These are phyloP conservation scores for Chlorodrepanis virens DNA, from an alignment of 2,113 vertebrate genomes.

Conservation along the genomic window DNA sequence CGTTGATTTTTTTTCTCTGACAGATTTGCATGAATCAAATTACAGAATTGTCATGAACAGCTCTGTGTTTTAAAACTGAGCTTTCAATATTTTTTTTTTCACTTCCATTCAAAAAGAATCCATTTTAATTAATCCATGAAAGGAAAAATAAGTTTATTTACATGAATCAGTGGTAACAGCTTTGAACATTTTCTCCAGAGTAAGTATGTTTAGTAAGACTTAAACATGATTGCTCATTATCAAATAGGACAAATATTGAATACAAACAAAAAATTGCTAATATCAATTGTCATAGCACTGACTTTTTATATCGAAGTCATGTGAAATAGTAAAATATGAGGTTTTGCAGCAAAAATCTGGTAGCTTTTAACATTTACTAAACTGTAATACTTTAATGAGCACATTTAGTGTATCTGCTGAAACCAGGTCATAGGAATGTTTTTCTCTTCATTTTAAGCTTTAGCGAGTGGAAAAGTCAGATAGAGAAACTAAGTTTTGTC, in stretches of 20 bases:
- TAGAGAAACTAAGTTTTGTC: background rate
- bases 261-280: background rate
- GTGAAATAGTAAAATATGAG: background rate
- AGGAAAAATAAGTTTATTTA: background rate
- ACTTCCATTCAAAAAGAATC: constrained; percentile 7
- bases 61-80: constrained; percentile 26
- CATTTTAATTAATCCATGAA: constrained; percentile 5
- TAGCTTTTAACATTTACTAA: background rate
- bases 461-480: background rate
- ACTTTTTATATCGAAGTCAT: background rate
- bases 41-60: constrained; percentile 30
- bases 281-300: background rate
- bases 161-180: background rate
- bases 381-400: background rate
- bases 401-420: background rate
- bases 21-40: constrained; percentile 66
- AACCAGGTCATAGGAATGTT: background rate
- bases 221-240: background rate
- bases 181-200: background rate
- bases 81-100: background rate
- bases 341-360: background rate
- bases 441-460: background rate
- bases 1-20: constrained; percentile 67
- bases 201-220: background rate
- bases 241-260: background rate